Percentiles rank a stretch among this genome's conserved stretches.
phyloP scores from a whole-genome alignment of 2,888 invertebrate species.

The Cryptus viduatorius region DNA sequence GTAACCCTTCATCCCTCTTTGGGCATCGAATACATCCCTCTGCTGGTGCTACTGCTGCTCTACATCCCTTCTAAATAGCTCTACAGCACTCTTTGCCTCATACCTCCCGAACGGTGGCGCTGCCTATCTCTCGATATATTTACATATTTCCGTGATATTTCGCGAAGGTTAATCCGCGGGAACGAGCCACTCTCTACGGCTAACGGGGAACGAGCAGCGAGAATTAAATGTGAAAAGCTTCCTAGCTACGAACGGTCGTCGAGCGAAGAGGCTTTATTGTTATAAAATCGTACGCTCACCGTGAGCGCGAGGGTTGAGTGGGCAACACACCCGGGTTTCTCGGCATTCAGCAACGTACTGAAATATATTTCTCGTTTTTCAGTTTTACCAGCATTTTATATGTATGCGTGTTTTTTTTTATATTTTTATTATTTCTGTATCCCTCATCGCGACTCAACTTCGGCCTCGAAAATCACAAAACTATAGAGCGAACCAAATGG shows the following conservation, averaged over 20 bases:
- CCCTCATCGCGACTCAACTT: not conserved
- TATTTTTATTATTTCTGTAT: constrained; percentile 29
- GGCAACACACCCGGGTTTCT: constrained; percentile 1
- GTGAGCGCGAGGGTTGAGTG: constrained; percentile 2
- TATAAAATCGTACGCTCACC: constrained; percentile 62
- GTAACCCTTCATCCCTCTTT: constrained; percentile 46
- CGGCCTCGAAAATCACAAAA: constrained; percentile 43
- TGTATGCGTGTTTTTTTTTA: not conserved
- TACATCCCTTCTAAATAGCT: constrained; percentile 28
- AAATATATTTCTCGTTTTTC: constrained; percentile 48
- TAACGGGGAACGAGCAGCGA: constrained; percentile 66
- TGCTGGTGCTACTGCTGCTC: constrained; percentile 33
- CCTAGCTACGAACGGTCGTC: constrained; percentile 69
- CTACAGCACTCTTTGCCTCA: constrained; percentile 23
- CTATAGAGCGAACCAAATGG: constrained; percentile 66
- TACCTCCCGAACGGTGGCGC: constrained; percentile 59
- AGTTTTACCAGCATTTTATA: constrained; percentile 30
- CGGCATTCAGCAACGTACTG: constrained; percentile 17
- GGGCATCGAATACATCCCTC: constrained; percentile 38
- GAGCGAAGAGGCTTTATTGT: constrained; percentile 65
- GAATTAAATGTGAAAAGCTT: constrained; percentile 80
- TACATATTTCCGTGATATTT: constrained; percentile 82
- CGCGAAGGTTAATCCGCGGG: constrained; percentile 78
- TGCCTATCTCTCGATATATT: constrained; percentile 78
- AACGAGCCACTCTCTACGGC: constrained; percentile 44